Conservation (phyloP, 2,797 vertebrate species). For the Arctocebus calabarensis region DNA sequence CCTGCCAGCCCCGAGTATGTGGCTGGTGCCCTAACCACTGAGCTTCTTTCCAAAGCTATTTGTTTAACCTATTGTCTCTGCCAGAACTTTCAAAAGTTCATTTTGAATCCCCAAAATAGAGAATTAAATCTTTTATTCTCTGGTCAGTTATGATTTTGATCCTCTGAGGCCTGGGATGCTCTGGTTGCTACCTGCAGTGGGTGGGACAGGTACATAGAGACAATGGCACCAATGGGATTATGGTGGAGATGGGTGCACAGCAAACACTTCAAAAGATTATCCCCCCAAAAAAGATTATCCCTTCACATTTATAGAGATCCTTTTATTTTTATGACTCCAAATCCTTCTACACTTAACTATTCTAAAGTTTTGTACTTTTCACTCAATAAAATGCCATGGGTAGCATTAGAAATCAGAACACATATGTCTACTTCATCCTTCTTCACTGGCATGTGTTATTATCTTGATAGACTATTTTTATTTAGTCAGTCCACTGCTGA, state of each 20-base stretch:
- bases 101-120: slow-evolving; percentile 69
- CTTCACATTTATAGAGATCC: not conserved
- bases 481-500: not conserved
- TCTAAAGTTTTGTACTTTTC: not conserved
- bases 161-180: not conserved
- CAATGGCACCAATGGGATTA: too few relatives aligned
- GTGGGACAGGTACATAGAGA: not conserved
- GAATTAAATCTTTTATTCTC: slow-evolving; percentile 59
- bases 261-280: not conserved
- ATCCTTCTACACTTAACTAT: not conserved
- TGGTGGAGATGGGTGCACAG: too few relatives aligned
- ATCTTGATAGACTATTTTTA: not conserved
- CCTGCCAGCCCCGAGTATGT: too few relatives aligned
- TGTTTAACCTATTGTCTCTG: slow-evolving; percentile 67
- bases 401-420: slow-evolving; percentile 8
- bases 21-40: too few relatives aligned
- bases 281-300: too few relatives aligned
- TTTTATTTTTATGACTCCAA: not conserved
- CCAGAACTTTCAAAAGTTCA: slow-evolving; percentile 54
- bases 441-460: not conserved
- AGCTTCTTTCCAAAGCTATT: slow-evolving; percentile 55
- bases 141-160: not conserved
- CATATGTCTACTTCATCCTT: not conserved
- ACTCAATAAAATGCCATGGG: slow-evolving; percentile 9
- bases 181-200: not conserved